Conservation (phyloP, 64 coral and sea anemone genomes). For the Actinia tenebrosa region DNA sequence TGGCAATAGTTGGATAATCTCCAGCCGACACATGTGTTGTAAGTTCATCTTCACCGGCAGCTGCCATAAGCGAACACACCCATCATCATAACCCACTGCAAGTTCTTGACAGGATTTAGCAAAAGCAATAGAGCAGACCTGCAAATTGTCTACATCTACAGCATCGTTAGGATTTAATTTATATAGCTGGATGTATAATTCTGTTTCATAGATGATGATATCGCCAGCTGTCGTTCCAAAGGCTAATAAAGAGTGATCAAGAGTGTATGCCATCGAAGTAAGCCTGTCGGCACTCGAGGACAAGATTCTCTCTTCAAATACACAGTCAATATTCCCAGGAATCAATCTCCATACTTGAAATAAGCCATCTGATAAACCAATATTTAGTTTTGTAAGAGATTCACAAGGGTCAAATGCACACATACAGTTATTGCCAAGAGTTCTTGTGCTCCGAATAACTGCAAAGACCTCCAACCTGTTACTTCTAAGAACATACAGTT, state of each 20-base stretch:
- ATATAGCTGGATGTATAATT: constrained; percentile 20
- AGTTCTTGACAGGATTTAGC: constrained; percentile 75
- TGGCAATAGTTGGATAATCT: constrained; percentile 57
- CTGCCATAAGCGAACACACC: constrained; percentile 68
- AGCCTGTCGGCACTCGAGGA: background rate
- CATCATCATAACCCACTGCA: constrained; percentile 67
- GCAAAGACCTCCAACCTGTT: constrained; percentile 30
- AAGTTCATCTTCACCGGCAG: constrained; percentile 74
- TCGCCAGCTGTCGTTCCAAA: constrained; percentile 68
- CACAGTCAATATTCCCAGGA: background rate
- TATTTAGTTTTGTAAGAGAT: constrained; percentile 22
- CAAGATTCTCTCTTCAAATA: background rate
- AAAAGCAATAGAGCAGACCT: constrained; percentile 69
- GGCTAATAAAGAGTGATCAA: constrained; percentile 56
- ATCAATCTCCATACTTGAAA: constrained; percentile 46
- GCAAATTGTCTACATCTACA: background rate
- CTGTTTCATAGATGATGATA: constrained; percentile 50
- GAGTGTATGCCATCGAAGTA: constrained; percentile 48
- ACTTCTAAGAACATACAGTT: constrained; percentile 38
- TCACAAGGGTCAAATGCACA: constrained; percentile 41
- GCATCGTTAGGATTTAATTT: constrained; percentile 22
- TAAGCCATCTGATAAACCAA: constrained; percentile 34
- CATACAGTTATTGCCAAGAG: constrained; percentile 4
- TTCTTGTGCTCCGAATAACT: constrained; percentile 13
- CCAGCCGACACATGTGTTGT: constrained; percentile 69